phyloP scores from a whole-genome alignment of 30 jellyfish, hydroid and myxozoan genomes.

The Pelagia noctiluca region DNA sequence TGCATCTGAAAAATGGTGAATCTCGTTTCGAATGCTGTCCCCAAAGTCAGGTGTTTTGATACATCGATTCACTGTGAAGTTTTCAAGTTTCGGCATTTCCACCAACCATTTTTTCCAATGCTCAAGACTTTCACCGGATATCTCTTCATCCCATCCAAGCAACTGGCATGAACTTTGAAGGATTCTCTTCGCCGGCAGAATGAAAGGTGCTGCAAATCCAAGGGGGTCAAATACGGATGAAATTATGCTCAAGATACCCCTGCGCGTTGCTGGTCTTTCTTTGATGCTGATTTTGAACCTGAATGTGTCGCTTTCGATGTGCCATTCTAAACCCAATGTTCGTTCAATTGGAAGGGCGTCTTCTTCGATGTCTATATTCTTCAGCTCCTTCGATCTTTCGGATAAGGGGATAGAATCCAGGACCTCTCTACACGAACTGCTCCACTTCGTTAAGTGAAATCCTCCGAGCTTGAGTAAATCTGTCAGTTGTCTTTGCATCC shows the following conservation, averaged over 20 bases:
- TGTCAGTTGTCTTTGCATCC: conserved; percentile 33
- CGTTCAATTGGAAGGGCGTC: conserved; percentile 33
- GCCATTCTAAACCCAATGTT: conserved; percentile 65
- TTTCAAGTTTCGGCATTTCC: conserved; percentile 36
- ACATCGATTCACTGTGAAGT: conserved; percentile 16
- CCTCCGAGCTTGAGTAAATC: conserved; percentile 46
- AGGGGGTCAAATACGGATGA: conserved; percentile 63
- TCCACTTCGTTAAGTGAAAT: conserved; percentile 33
- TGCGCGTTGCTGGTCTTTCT: conserved; percentile 42
- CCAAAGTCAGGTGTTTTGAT: conserved; percentile 42
- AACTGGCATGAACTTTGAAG: conserved; percentile 35
- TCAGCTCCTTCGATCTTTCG: conserved; percentile 48
- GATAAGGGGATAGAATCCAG: conserved; percentile 12
- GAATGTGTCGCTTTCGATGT: conserved; percentile 41
- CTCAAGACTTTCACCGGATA: conserved; percentile 21
- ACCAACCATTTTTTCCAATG: conserved; percentile 37
- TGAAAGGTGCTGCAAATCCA: conserved; percentile 64
- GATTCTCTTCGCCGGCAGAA: conserved; percentile 43
- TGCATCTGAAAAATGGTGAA: conserved; percentile 60
- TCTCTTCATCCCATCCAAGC: conserved; percentile 52
- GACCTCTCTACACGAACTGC: background rate
- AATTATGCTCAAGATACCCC: conserved; percentile 42
- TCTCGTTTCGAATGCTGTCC: background rate
- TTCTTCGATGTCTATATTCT: conserved; percentile 4
- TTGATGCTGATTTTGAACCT: conserved; percentile 22